Conservation (phyloP, 2,888 invertebrate genomes). For the Teleogryllus oceanicus region DNA sequence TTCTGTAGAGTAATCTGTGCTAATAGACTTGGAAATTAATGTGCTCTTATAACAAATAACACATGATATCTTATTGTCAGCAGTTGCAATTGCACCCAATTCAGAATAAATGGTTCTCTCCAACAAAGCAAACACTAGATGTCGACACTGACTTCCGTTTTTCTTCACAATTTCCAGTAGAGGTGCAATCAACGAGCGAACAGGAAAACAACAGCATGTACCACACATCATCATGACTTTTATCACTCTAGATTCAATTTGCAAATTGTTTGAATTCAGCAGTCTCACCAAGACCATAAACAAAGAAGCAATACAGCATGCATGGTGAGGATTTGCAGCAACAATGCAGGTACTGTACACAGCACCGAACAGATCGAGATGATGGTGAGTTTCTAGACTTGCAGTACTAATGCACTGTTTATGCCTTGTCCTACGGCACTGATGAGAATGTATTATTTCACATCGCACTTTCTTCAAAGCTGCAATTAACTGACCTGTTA, state of each 20-base stretch:
- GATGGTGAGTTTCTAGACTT: slow-evolving; percentile 54
- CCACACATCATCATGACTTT: slow-evolving; percentile 55
- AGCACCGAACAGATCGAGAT: slow-evolving; percentile 57
- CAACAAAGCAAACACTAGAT: slow-evolving; percentile 53
- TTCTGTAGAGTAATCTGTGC: slow-evolving; percentile 28
- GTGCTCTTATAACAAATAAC: slow-evolving; percentile 47
- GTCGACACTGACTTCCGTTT: slow-evolving; percentile 45
- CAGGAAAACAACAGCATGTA: slow-evolving; percentile 61
- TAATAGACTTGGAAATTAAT: slow-evolving; percentile 4
- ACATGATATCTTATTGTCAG: slow-evolving; percentile 44
- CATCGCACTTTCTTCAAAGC: slow-evolving; percentile 58
- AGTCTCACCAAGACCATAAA: slow-evolving; percentile 52
- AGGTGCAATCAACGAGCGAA: background rate
- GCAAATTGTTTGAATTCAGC: slow-evolving; percentile 23
- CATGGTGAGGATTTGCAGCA: slow-evolving; percentile 44
- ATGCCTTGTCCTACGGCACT: slow-evolving; percentile 54
- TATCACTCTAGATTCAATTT: slow-evolving; percentile 21
- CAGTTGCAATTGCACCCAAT: slow-evolving; percentile 50
- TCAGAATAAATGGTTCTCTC: slow-evolving; percentile 60
- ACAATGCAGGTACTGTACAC: slow-evolving; percentile 46
- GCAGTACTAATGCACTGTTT: slow-evolving; percentile 50
- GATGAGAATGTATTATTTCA: slow-evolving; percentile 55
- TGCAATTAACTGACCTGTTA: slow-evolving; percentile 55
- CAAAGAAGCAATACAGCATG: slow-evolving; percentile 57
- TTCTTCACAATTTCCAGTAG: slow-evolving; percentile 1